These are phyloP conservation scores for Ochotona princeps DNA, from an alignment of 2,113 vertebrate species.

Conservation along the genomic window DNA sequence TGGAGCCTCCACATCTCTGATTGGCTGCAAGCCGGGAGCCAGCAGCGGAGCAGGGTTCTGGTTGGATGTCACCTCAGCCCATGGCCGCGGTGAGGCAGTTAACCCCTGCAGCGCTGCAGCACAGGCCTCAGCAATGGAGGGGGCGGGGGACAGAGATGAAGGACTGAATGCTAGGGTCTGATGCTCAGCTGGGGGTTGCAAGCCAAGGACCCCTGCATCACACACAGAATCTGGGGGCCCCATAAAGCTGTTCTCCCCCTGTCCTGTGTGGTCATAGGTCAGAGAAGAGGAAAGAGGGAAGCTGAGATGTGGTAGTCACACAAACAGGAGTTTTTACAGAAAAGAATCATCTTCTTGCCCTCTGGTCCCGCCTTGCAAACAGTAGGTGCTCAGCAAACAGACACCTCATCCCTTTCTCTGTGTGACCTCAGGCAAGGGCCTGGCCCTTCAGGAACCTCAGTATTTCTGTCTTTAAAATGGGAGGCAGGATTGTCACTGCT, in stretches of 20 bases:
- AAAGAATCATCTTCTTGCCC: not conserved
- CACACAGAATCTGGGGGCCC: not conserved
- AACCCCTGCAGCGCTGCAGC: conserved; percentile 63
- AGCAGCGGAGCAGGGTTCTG: conserved; percentile 67
- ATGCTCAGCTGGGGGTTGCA: not conserved
- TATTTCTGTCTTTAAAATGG: conserved; percentile 44
- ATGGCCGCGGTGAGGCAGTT: conserved; percentile 66
- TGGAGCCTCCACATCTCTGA: conserved; percentile 50
- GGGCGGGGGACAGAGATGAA: not conserved
- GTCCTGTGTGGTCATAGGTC: not conserved
- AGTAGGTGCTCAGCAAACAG: conserved; percentile 24
- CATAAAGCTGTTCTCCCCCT: not conserved
- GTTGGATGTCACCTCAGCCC: conserved; percentile 73
- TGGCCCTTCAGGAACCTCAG: not conserved
- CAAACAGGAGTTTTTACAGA: conserved; percentile 29
- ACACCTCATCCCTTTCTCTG: conserved; percentile 31
- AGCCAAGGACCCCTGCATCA: not conserved
- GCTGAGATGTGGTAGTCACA: conserved; percentile 8
- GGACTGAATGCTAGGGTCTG: not conserved
- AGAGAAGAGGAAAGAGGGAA: conserved; percentile 16
- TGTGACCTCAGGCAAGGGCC: conserved; percentile 29
- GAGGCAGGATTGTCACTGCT: not conserved
- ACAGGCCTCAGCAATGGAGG: not conserved
- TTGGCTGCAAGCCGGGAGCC: conserved; percentile 67
- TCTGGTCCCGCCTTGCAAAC: conserved; percentile 49